Base-by-base conservation (phyloP, 2,797 vertebrate genomes). In the Okamejei kenojei region DNA sequence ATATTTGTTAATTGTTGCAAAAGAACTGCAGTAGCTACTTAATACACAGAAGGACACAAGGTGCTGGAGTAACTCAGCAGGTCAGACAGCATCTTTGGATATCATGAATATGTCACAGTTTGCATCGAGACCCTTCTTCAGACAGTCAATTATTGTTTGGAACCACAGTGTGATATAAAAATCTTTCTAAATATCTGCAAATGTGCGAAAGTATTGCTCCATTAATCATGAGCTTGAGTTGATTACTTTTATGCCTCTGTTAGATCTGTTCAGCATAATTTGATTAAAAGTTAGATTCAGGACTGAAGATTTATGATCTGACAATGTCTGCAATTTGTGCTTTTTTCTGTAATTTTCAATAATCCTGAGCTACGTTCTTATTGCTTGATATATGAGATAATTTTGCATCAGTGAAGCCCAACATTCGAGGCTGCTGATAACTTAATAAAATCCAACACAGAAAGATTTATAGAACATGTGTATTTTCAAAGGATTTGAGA, bases 251-350 rank as follows among this genome's bases (percentile, higher is more conserved):
- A 17, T 71, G 32, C 35, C 65, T 71, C 86, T 23, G 29, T 68
- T 90, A 35, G 38, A 90, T 90, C 65, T 71, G 19, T 23, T 90
- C 61, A 71, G 29, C 35, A 90, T 90, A 68, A 84, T 84, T 84
- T 90, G 65, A 71, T 38, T 71, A 38, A 23, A 38, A 71, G 86
- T 23, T 73, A 35, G 32, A 21, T 90, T 32, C 35, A 38, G 35
- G 32, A 38, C 21, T 21, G 29, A 58, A 54, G 38, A 84, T 58
- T 84, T 84, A 90, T 71, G 63, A 35, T 71, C 32, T 68, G 54
- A 15, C 61, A 68, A 90, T 38, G 32, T 23, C n/a, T n/a, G 32
- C 61, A 38, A 71, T 90, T 38, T 35, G 32, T 90, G 63, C 21
- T 0, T 38, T 84, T 80, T 21, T n/a, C 65, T 68, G 65, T 8